phyloP scores from a whole-genome alignment of 2,113 vertebrate genomes.

The Lonchura striata region DNA sequence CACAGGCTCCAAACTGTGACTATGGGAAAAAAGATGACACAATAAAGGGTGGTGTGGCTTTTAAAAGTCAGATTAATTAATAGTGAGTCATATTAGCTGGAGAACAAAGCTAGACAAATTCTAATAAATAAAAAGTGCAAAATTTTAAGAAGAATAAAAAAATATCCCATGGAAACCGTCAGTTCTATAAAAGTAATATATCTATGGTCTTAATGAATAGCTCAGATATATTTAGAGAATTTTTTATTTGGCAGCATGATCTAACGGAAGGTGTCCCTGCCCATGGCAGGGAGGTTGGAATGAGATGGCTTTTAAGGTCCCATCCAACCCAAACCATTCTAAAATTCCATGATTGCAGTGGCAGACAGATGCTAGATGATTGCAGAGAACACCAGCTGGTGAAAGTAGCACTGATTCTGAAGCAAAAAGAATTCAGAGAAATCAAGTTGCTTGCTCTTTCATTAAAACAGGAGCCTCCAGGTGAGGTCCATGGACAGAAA shows the following conservation, averaged over 20 bases:
- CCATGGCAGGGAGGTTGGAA: background rate
- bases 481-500: background rate
- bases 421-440: background rate
- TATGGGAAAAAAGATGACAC: background rate
- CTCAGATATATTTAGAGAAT: background rate
- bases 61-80: background rate
- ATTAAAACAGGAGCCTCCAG: background rate
- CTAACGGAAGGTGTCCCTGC: background rate
- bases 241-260: background rate
- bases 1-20: background rate
- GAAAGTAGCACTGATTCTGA: background rate
- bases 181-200: background rate
- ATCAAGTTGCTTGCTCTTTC: background rate
- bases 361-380: background rate
- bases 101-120: background rate
- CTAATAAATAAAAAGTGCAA: background rate
- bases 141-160: background rate
- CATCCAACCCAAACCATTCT: background rate
- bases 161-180: background rate
- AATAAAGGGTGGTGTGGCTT: background rate
- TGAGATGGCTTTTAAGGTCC: background rate
- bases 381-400: background rate
- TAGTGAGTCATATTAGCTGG: background rate
- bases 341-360: fast-evolving
- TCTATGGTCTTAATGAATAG: background rate